phyloP scores from a whole-genome alignment of 2,113 vertebrate species.

The Crotalus horridus region DNA sequence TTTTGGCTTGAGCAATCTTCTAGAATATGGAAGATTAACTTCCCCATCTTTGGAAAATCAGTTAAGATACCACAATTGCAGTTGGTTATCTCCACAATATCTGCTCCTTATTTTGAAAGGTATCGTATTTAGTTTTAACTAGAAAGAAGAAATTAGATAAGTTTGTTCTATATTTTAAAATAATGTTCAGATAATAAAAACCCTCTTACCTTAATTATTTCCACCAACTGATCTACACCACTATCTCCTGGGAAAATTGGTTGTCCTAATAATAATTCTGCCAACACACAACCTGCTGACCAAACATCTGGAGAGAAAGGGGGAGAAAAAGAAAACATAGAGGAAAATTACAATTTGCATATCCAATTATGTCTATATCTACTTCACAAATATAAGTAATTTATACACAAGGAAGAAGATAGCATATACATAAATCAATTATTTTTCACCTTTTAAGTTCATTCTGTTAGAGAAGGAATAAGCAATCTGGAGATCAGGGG shows the following conservation, averaged over 20 bases:
- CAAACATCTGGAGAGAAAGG: conserved; percentile 83
- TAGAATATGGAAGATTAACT: not conserved
- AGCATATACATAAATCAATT: not conserved
- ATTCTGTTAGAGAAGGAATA: not conserved
- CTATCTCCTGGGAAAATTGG: conserved; percentile 99
- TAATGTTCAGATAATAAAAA: not conserved
- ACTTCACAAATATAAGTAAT: not conserved
- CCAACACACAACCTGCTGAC: conserved; percentile 98
- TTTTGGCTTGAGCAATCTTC: not conserved
- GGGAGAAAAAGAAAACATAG: conserved; percentile 14
- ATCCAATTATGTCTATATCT: not conserved
- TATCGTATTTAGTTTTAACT: not conserved
- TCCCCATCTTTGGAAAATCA: not conserved
- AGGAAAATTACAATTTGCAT: not conserved
- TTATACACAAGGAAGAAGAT: not conserved
- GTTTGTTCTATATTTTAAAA: conserved; percentile 4
- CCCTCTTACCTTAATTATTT: conserved; percentile 93
- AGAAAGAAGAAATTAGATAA: not conserved
- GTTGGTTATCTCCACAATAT: not conserved
- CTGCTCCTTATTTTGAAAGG: not conserved
- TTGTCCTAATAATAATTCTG: conserved; percentile 96
- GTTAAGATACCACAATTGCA: too few relatives aligned
- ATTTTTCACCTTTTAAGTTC: not conserved
- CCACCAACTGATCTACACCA: conserved; percentile 98
- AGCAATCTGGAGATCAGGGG: not conserved